These are phyloP conservation scores for Artibeus lituratus DNA, from an alignment of 2,797 vertebrate species.

Conservation along the genomic window DNA sequence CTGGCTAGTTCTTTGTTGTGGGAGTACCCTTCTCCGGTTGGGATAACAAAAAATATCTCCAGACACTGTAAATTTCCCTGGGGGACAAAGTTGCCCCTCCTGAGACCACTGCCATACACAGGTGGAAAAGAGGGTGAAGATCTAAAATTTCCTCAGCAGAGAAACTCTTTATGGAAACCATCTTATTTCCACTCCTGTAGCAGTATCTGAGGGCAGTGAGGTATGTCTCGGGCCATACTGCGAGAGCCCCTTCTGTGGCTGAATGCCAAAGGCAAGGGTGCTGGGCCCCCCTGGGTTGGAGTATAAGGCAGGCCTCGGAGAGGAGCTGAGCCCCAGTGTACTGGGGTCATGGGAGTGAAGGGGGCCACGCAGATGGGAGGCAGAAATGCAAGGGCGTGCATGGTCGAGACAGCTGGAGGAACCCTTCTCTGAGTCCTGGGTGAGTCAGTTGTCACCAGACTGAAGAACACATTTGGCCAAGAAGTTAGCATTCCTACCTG, in stretches of 20 bases:
- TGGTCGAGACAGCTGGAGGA: not conserved
- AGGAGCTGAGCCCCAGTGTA: not conserved
- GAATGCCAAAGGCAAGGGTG: not conserved
- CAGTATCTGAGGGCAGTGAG: not conserved
- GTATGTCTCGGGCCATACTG: not conserved
- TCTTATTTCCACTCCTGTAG: not conserved
- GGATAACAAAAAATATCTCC: not conserved
- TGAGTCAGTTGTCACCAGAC: not conserved
- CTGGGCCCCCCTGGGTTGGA: not conserved
- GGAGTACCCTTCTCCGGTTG: not conserved
- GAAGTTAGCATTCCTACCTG: not conserved
- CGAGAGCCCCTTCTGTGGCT: not conserved
- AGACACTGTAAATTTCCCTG: not conserved
- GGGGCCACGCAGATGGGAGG: no score
- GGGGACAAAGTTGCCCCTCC: not conserved
- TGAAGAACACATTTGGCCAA: not conserved
- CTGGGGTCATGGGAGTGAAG: not conserved
- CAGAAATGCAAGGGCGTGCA: not conserved
- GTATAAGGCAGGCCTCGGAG: not conserved
- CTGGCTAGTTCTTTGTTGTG: not conserved
- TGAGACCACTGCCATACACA: not conserved
- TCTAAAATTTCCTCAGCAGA: not conserved
- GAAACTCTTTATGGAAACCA: not conserved
- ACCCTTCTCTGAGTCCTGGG: not conserved
- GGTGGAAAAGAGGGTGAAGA: not conserved